These are phyloP conservation scores for Anguilla marmorata DNA, from an alignment of 2,797 vertebrate genomes.

Conservation along the genomic window DNA sequence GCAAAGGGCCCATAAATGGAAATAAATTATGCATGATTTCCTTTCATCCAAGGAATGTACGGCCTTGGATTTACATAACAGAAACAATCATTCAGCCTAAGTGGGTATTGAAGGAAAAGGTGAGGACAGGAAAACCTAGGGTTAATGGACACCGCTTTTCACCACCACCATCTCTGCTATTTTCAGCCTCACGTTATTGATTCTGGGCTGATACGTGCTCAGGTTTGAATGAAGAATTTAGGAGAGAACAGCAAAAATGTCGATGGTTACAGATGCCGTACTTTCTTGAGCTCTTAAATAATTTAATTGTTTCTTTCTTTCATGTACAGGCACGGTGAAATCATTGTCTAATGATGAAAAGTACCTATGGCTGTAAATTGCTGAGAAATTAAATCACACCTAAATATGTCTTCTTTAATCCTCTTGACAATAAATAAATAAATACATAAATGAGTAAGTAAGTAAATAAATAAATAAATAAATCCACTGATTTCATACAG, in stretches of 20 bases:
- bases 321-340: not conserved
- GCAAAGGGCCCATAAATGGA: not conserved
- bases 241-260: not conserved
- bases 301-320: not conserved
- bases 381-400: not conserved
- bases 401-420: not conserved
- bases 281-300: not conserved
- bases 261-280: not conserved
- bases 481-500: not conserved
- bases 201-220: not conserved
- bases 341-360: not conserved
- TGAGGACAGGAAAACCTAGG: not conserved
- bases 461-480: not conserved
- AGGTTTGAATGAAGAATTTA: not conserved
- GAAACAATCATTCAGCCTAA: not conserved
- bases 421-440: not conserved
- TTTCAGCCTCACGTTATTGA: not conserved
- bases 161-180: not conserved
- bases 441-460: too few species aligned
- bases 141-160: not conserved
- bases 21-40: not conserved
- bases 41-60: conserved; percentile 5
- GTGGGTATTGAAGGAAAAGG: not conserved
- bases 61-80: conserved; percentile 15
- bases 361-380: not conserved